Conservation (phyloP, 2,113 vertebrate genomes). For the Grammomys dolichurus region DNA sequence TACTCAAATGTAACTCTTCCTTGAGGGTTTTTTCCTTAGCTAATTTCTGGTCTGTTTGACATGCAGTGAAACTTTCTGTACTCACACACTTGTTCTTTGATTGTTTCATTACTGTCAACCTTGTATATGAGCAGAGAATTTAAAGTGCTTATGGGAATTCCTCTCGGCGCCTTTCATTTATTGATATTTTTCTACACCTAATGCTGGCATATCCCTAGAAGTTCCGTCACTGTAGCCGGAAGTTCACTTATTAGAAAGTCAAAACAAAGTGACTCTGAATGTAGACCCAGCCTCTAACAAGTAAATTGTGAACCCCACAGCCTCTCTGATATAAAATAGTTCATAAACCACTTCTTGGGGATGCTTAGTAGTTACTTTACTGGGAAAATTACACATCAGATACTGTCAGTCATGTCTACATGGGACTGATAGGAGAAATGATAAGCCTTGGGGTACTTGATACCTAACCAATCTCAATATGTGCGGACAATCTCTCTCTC, state of each 20-base stretch:
- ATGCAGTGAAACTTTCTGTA: not conserved
- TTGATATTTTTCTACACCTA: not conserved
- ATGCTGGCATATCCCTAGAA: not conserved
- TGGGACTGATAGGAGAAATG: not conserved
- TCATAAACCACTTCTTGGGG: not conserved
- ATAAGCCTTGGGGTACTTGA: not conserved
- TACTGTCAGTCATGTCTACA: not conserved
- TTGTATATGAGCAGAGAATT: conserved; percentile 19
- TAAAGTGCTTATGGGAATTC: not conserved
- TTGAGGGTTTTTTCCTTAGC: not conserved
- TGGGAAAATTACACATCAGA: not conserved
- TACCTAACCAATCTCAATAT: not conserved
- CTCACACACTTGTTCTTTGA: not conserved
- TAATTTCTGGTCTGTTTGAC: conserved; percentile 37
- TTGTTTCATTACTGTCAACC: not conserved
- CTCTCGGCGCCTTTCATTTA: not conserved
- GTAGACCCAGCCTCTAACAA: not conserved
- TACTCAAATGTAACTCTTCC: not conserved
- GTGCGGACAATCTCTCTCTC: not conserved
- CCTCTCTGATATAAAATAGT: not conserved
- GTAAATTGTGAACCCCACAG: not conserved
- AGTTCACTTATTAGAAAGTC: conserved; percentile 24
- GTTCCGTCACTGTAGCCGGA: not conserved
- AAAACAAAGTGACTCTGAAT: conserved; percentile 1
- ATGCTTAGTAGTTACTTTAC: not conserved